These are phyloP conservation scores for Apis laboriosa DNA, from an alignment of 1,140 invertebrate genomes.

Conservation along the genomic window DNA sequence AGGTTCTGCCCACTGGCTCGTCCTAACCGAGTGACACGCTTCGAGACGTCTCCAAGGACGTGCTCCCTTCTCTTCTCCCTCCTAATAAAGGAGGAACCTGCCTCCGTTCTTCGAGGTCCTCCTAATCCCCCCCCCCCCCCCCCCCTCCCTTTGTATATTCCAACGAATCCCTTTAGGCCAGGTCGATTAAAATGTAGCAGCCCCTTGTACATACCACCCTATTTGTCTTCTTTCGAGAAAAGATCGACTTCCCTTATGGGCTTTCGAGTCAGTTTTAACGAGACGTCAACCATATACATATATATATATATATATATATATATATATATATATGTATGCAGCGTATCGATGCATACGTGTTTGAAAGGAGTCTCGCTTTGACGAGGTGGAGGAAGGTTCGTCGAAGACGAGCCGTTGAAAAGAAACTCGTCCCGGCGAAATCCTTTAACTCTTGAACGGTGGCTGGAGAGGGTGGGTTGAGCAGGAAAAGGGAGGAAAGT, in stretches of 20 bases:
- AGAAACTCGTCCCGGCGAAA: background rate
- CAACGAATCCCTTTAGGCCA: background rate
- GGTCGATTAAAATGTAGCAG: constrained; percentile 1
- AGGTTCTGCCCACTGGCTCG: constrained; percentile 48
- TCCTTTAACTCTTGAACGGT: constrained; percentile 43
- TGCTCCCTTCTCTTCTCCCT: background rate
- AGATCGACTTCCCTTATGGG: background rate
- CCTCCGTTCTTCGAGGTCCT: background rate
- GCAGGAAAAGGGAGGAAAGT: background rate
- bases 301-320: background rate
- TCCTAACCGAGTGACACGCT: constrained; percentile 44
- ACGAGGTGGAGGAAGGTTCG: background rate
- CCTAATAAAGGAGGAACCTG: background rate
- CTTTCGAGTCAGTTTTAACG: background rate
- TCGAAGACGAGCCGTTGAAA: constrained; percentile 27
- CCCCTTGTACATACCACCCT: background rate
- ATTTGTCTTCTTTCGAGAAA: no score
- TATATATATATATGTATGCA: background rate
- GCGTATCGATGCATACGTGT: constrained; percentile 2
- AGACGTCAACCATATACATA: background rate
- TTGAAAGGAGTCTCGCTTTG: no score
- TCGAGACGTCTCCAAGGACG: constrained; percentile 38
- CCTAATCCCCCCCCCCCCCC: no score
- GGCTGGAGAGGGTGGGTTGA: background rate
- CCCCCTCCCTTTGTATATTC: background rate